Conservation (phyloP, 2,113 vertebrate species). For the Pituophis catenifer region DNA sequence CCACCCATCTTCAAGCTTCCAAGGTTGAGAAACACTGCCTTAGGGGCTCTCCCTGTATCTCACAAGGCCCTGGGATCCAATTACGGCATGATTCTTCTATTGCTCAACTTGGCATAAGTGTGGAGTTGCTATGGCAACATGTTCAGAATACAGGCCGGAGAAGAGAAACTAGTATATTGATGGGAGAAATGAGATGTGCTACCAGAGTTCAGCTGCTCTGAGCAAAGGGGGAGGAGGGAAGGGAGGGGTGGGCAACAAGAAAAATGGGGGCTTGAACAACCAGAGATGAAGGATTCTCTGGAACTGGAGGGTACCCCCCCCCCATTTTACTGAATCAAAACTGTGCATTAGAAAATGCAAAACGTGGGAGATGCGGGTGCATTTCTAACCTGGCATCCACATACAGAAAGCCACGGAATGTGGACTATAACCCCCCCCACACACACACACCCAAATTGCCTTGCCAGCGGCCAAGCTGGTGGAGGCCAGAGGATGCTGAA, state of each 20-base stretch:
- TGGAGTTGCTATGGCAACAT: slow-evolving; percentile 18
- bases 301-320: not conserved
- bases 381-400: not conserved
- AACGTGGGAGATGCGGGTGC: not conserved
- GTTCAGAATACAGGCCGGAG: not conserved
- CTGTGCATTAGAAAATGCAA: not conserved
- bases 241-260: not conserved
- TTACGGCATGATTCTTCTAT: not conserved
- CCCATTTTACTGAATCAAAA: not conserved
- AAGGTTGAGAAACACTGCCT: not conserved
- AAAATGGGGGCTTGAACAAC: not conserved
- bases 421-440: not conserved
- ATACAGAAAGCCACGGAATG: not conserved
- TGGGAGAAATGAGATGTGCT: not conserved
- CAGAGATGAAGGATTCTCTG: not conserved
- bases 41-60: not conserved
- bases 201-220: not conserved
- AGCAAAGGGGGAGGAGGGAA: not conserved
- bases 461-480: not conserved
- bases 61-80: not conserved
- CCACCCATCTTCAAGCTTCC: too few relatives aligned
- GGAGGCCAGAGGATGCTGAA: not conserved
- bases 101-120: not conserved
- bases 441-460: not conserved
- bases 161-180: not conserved